Base-by-base conservation (phyloP, 1,140 invertebrate genomes). In the Mamestra configurata region DNA sequence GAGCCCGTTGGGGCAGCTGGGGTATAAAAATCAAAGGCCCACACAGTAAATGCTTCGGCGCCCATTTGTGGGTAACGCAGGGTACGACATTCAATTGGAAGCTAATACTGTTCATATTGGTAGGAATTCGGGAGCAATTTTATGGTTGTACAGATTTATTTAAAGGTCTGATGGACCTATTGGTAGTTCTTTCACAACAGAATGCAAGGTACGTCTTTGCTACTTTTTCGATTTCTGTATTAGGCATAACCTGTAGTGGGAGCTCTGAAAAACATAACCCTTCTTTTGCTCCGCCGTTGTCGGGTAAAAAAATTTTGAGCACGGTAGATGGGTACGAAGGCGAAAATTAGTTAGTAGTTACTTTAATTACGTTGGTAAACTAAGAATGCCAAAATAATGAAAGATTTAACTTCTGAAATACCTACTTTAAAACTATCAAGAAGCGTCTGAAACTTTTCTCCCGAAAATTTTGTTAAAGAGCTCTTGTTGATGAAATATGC, bases 11-110 rank as follows among this genome's bases (percentile, higher is more conserved):
- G 64, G 8, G 37, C 40, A 35, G 37, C 10, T 46, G 37, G 22
- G 61, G 64, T 68, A 68, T 68, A 46, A 68, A 68, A 68, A 64
- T 68, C 40, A 24, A 46, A 40, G 64, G 64, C 2, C n/a, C n/a
- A 37, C 64, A 68, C 37, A 68, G 46, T 46, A 46, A 68, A 40
- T 37, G 35, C 59, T 40, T 64, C 8, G 31, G 4, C 15, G n/a
- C 46, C 40, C 6, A 4, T 22, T 24, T 10, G 59, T 37, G n/a
- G n/a, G 31, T 55, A 22, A 46, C 4, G 18, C 24, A n/a, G 18
- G 40, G 20, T 40, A 13, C 13, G n/a, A 68, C 20, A 61, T 61
- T 35, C 27, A 68, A 68, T 68, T 68, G 64, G 40, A 46, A 46
- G 40, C 40, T 68, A 27, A 68, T 68, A 49, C 40, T 49, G 37